Evolutionary conservation across 2,113 vertebrate genomes (phyloP), one percentile per base, ranked within the genome.

Genomic region (Callorhinus ursinus): DNA sequence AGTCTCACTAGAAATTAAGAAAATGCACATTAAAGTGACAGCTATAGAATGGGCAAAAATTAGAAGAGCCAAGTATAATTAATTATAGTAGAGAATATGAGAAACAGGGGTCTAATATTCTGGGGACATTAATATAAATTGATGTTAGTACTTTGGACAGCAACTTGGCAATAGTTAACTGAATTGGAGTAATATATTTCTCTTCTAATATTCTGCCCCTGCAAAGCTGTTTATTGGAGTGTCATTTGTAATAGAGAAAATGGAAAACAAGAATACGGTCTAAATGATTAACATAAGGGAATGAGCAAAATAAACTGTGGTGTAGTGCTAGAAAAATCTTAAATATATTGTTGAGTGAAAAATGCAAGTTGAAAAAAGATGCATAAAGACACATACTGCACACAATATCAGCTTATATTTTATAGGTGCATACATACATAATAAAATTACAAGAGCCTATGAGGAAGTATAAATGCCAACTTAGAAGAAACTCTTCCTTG

Each of bases 201-300:
- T 19, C 6, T 57, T 39, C 22, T 65, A 81, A 26, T 49, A 11
- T 31, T 28, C 72, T 81, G 24, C 0, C 74, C n/a, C 36, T 87
- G 14, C 36, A 71, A 12, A 22, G 4, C 28, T 83, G 5, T 18
- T 92, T 33, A 51, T 31, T 42, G n/a, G 36, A 31, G 16, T 61
- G n/a, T 77, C 39, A 92, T 72, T 42, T 61, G 53, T 67, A 84
- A 88, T n/a, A 77, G 77, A 24, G 33, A 77, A 92, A 92, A 88
- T 19, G 15, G n/a, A 88, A 88, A 83, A 88, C 51, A 69, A 36
- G 46, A 51, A 53, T 53, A 4, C 24, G 57, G 13, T 26, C 28
- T 74, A 67, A 87, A 81, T 88, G 55, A 53, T 2, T 11, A 14
- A 69, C 13, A 10, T 22, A 76, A 24, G 46, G 10, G 26, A 88